Evolutionary conservation across 2,888 invertebrate species (phyloP).

Genomic region (Thumatha senex): DNA sequence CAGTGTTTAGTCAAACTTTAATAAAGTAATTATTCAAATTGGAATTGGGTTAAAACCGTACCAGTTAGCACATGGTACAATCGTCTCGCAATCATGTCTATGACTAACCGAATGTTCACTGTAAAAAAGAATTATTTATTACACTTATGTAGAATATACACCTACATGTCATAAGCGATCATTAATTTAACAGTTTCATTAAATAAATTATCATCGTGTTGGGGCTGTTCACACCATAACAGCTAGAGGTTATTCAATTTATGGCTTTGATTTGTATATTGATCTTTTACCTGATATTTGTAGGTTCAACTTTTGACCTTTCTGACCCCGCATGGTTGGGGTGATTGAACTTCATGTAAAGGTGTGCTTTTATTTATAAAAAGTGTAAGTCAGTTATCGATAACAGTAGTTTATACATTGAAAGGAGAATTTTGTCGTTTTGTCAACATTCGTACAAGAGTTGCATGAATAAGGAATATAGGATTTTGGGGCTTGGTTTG

Average conservation of each 20-base stretch:
- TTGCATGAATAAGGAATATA: too few species aligned
- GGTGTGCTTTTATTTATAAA: background rate
- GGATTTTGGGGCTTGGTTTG: too few species aligned
- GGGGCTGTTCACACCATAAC: background rate
- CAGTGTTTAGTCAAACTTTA: constrained; percentile 11
- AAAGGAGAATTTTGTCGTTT: too few species aligned
- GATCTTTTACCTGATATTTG: background rate
- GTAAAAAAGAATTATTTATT: background rate
- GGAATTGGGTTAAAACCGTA: constrained; percentile 9
- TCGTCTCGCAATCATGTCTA: background rate
- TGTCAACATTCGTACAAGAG: too few species aligned
- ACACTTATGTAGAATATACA: background rate
- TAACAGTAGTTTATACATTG: too few species aligned
- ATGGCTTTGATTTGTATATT: background rate
- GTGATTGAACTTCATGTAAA: background rate
- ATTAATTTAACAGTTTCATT: constrained; percentile 1
- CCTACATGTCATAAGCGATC: background rate
- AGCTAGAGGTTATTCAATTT: background rate
- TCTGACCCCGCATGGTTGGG: background rate
- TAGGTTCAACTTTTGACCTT: background rate
- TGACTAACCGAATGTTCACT: constrained; percentile 5
- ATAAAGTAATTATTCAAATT: background rate
- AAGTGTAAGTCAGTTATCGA: background rate
- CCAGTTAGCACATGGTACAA: constrained; percentile 13
- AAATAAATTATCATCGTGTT: background rate